These are phyloP conservation scores for Liparis tanakae DNA, from an alignment of 2,797 vertebrate species.

Conservation along the genomic window DNA sequence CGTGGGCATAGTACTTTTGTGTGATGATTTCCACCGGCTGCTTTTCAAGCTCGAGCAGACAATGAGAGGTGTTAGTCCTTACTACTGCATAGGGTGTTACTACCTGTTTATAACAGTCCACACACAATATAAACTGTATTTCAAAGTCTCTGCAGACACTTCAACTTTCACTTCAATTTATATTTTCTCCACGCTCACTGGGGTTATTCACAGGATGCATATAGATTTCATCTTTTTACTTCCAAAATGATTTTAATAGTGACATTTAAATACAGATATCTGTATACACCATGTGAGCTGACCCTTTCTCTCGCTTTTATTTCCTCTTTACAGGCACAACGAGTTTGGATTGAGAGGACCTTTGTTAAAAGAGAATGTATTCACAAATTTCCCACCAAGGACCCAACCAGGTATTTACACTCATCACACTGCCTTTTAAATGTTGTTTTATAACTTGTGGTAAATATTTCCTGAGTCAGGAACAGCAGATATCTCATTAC, in stretches of 20 bases:
- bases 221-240: constrained; percentile 68
- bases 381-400: constrained; percentile 91
- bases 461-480: neutral
- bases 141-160: neutral
- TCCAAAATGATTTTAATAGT: constrained; percentile 78
- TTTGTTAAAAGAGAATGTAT: constrained; percentile 95
- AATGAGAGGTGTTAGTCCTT: constrained; percentile 44
- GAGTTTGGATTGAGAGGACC: constrained; percentile 95
- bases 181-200: constrained; percentile 15
- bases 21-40: constrained; percentile 44
- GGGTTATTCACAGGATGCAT: constrained; percentile 1
- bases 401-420: constrained; percentile 86
- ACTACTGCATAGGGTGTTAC: constrained; percentile 2
- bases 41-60: constrained; percentile 47
- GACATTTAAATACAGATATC: constrained; percentile 33
- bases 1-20: constrained; percentile 52
- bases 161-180: constrained; percentile 20
- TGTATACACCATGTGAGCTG: constrained; percentile 4
- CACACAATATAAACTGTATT: neutral
- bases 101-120: neutral
- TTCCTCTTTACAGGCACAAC: constrained; percentile 85
- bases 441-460: neutral
- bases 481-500: neutral
- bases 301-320: constrained; percentile 10
- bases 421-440: neutral